Evolutionary conservation across 2,113 vertebrate species (phyloP).

Genomic region (Laterallus jamaicensis): DNA sequence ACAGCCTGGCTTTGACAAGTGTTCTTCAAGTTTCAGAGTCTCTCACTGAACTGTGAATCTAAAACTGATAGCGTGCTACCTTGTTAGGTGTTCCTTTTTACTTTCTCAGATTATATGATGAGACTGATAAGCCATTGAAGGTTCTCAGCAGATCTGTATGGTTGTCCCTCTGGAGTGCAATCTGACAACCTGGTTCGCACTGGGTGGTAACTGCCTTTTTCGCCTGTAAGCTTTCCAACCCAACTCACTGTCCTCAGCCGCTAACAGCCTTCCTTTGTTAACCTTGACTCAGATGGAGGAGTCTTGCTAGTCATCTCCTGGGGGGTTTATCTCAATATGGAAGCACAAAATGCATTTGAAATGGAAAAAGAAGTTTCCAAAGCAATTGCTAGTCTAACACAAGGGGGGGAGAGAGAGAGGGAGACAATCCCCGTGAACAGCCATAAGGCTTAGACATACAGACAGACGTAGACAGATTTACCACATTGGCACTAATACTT

Average conservation of each 20-base stretch:
- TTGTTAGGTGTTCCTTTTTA: neutral
- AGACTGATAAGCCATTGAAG: neutral
- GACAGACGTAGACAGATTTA: slow-evolving; percentile 61
- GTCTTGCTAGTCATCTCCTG: slow-evolving; percentile 24
- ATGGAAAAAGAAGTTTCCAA: slow-evolving; percentile 37
- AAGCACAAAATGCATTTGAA: slow-evolving; percentile 32
- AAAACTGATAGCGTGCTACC: neutral
- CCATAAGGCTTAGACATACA: slow-evolving; percentile 49
- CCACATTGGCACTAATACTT: slow-evolving; percentile 50
- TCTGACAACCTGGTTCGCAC: neutral
- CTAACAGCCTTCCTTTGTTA: slow-evolving; percentile 43
- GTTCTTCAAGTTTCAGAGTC: neutral
- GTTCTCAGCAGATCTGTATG: neutral
- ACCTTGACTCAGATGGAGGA: slow-evolving; percentile 11
- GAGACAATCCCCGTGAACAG: neutral
- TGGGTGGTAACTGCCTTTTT: neutral
- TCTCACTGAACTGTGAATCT: neutral
- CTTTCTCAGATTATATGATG: neutral
- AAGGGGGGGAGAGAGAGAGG: neutral
- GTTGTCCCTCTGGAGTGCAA: neutral
- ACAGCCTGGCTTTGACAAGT: neutral
- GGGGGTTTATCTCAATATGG: slow-evolving; percentile 21
- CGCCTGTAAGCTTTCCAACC: neutral
- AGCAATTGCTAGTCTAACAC: slow-evolving; percentile 58
- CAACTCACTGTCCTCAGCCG: neutral